Base-by-base conservation (phyloP, 2,113 vertebrate species). In the Hyperoodon ampullatus region DNA sequence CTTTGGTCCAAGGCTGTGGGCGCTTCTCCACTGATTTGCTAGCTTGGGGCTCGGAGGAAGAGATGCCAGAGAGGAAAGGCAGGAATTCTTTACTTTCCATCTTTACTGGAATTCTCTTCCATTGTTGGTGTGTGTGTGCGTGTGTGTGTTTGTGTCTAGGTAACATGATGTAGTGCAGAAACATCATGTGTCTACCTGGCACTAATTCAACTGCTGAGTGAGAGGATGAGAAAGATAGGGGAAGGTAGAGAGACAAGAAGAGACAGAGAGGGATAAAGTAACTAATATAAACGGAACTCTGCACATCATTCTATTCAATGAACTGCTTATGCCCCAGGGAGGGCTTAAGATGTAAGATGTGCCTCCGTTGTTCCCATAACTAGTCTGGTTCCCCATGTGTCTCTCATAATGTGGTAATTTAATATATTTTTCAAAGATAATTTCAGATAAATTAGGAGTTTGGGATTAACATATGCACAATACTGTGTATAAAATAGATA, bases 271-370 rank as follows among this genome's bases (percentile, higher is more conserved):
- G 35, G 30, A 68, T 24, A 14, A 21, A n/a, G 68, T 10, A 1
- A 83, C 30, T 28, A 10, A 53, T 2, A 21, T 3, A 10, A 8
- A 18, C 8, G 19, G 50, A 63, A 15, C 19, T 33, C 70, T 16
- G 23, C 8, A 33, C 8, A 15, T 13, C 5, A 2, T 19, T 26
- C 65, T 72, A 16, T 13, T 66, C 81, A 15, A 0, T 47, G 30
- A 66, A 23, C 15, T 2, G n/a, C 33, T 50, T 42, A 11, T 5
- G 3, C 18, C 24, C 23, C n/a, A 6, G 10, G 19, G 28, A 35
- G 3, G 18, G 12, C 23, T 10, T 8, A 28, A 13, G 6, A 44
- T 21, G 1, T 21, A 21, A 53, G 30, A n/a, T 1, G 1, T 4
- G 3, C 39, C 47, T 85, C 58, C 3, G 9, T n/a, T 30, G 9